These are phyloP conservation scores for Herminia tarsipennalis DNA, from an alignment of 2,888 invertebrate genomes.

Conservation along the genomic window DNA sequence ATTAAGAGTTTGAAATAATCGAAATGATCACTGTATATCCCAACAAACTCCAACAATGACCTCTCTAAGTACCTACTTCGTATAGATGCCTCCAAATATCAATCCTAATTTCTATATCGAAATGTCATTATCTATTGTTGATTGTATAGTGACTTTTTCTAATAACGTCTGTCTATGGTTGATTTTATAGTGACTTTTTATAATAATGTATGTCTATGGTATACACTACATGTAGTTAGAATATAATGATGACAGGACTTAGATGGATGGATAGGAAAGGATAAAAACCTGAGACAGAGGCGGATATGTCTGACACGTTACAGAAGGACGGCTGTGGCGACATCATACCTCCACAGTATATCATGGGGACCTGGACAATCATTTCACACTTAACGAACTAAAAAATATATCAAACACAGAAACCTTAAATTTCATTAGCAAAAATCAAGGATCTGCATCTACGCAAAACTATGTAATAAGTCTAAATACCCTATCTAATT, in stretches of 20 bases:
- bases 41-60: constrained; percentile 9
- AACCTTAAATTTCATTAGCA: too few relatives aligned
- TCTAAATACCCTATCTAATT: too few relatives aligned
- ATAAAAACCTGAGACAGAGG: constrained; percentile 75
- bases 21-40: constrained; percentile 18
- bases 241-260: too few relatives aligned
- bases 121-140: constrained; percentile 13
- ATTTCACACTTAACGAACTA: too few relatives aligned
- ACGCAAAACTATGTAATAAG: too few relatives aligned
- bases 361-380: constrained; percentile 74
- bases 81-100: constrained; percentile 45
- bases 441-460: too few relatives aligned
- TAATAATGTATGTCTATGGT: constrained; percentile 3
- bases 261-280: too few relatives aligned
- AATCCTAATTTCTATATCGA: constrained; percentile 29
- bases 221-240: constrained; percentile 2
- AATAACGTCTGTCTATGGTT: constrained; percentile 11
- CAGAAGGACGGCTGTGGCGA: constrained; percentile 81
- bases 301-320: constrained; percentile 78
- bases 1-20: too few relatives aligned
- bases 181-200: constrained; percentile 3
- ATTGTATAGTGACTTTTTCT: constrained; percentile 4
- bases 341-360: constrained; percentile 78
- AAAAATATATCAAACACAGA: too few relatives aligned
- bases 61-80: constrained; percentile 16